Evolutionary conservation across 2,113 vertebrate genomes (phyloP), one percentile per base, ranked within the genome.

Genomic region (Cromileptes altivelis): DNA sequence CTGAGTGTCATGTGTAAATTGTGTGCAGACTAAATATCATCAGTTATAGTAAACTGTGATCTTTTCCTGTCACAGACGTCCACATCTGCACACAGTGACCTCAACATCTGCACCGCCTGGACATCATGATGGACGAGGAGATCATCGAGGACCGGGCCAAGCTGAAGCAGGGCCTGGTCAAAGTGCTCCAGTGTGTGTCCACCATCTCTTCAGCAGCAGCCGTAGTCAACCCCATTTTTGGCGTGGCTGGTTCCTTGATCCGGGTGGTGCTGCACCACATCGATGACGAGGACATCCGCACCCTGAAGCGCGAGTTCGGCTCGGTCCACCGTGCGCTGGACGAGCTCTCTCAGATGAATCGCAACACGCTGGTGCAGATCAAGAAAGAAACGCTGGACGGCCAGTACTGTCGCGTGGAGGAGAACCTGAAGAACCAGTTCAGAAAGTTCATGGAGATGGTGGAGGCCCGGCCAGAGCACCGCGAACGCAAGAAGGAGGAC

Each of bases 371-470:
- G 68, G 60, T 87, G 11, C 94, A 94, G 90, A 96, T 96, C 90
- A 88, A 76, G 86, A 96, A 95, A 71, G 94, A 94, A n/a, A 95
- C 95, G 0, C 30, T 95, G 87, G 94, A 96, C 7, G 78, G 87
- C 72, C 95, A 96, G 87, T 96, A 95, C 92, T 62, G 84, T 62
- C n/a, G 19, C 1, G 91, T 96, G 76, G 95, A 96, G 91, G 92
- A 94, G 84, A 96, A 96, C 88, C 90, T 96, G 23, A 94, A 93
- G 70, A 86, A 94, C 85, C 96, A 96, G 93, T 96, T 95, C 91
- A 92, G 91, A 8, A 94, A 91, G 79, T 96, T 94, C 91, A 95
- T 95, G 94, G 92, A 92, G n/a, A 92, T 96, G 75, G 92, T 96
- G 89, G 91, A 96, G 60, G 94, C 94, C 0, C 88, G 55, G 9